Base-by-base conservation (phyloP, 2,888 invertebrate species). In the Thyatira batis region DNA sequence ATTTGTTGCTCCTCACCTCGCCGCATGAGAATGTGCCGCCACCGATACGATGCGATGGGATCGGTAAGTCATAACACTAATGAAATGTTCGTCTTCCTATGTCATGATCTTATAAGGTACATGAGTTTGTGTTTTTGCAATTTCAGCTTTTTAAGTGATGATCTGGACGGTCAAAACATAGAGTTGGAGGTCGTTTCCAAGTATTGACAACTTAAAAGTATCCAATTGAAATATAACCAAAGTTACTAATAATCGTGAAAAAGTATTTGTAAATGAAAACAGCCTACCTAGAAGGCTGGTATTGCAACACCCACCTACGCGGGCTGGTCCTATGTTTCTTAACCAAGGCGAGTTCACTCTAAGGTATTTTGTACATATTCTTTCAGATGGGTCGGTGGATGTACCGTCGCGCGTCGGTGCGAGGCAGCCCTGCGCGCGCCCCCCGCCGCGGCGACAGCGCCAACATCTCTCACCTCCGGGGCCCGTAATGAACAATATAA, bases 381-480 rank as follows among this genome's bases (percentile, higher is more conserved):
- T 39, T 39, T 17, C 17, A 39, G 39, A 39, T 39, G 13, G 13
- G 39, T 8, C 2, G 2, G 45, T 45, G 21, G n/a, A 20, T 25
- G 11, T 21, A 9, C 25, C 9, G 13, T 17, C 43, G n/a, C 39
- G 49, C 20, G 27, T 23, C 21, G n/a, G 49, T 9, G 8, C 21
- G 67, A 20, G 63, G 51, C 84, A 88, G 67, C 88, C 87, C 87
- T 84, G 70, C 51, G 61, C 54, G 55, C 39, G 67, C 80, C 79
- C 85, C 89, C 89, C 74, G 87, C 69, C 59, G 90, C 69, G 84
- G 66, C 65, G 74, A 75, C 82, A 76, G 89, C 89, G 89, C 87
- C 88, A 78, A 85, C 89, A 85, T 87, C 88, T 91, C 90, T 89
- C 91, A 89, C 91, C 90, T 90, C 83, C 78, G 69, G 79, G 74